Percentiles rank a stretch among this genome's conserved stretches.
Conservation (phyloP, 2,113 vertebrate species). For the Hydropotes inermis region DNA sequence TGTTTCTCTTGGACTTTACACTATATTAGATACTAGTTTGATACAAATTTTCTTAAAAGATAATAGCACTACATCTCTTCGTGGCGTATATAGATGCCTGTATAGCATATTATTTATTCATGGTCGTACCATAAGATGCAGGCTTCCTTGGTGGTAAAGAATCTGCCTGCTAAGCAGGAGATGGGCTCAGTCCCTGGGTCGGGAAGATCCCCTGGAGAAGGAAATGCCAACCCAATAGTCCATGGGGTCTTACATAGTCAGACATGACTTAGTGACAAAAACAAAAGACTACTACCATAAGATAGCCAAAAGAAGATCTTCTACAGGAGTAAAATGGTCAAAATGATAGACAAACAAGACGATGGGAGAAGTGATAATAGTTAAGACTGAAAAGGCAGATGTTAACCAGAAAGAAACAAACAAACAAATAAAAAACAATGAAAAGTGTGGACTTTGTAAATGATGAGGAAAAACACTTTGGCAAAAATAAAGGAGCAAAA, state of each 20-base stretch:
- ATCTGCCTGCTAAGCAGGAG: neutral
- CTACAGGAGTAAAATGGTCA: neutral
- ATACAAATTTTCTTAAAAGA: neutral
- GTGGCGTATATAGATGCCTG: neutral
- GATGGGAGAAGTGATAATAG: neutral
- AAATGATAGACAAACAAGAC: neutral
- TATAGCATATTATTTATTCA: neutral
- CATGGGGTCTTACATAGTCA: neutral
- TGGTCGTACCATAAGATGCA: neutral
- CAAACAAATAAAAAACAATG: neutral
- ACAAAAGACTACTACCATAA: neutral
- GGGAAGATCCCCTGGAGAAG: neutral
- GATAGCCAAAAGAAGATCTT: neutral
- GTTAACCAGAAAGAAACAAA: neutral
- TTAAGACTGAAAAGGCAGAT: neutral
- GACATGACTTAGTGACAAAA: neutral
- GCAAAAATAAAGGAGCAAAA: neutral
- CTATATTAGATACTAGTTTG: neutral
- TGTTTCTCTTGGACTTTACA: neutral
- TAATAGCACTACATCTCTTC: neutral
- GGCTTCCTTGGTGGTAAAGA: neutral
- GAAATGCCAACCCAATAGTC: neutral
- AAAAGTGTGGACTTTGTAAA: neutral
- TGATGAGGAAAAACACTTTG: neutral
- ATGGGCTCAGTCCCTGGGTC: neutral